phyloP scores from a whole-genome alignment of 2,888 invertebrate genomes.

The Hyposoter didymator region DNA sequence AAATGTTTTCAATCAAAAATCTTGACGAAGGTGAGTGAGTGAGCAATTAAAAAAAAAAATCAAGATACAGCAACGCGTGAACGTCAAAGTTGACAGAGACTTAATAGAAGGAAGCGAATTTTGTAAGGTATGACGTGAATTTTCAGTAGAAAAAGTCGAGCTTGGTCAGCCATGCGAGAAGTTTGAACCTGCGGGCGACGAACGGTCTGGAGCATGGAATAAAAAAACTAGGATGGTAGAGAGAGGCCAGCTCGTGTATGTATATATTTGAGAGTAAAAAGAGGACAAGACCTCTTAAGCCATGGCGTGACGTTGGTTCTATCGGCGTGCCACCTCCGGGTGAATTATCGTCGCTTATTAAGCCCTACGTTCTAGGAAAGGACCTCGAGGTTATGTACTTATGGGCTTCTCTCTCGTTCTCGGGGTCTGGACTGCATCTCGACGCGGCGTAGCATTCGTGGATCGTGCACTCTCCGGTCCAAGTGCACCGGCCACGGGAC shows the following conservation, averaged over 20 bases:
- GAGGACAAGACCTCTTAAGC: conserved; percentile 66
- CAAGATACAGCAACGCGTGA: background rate
- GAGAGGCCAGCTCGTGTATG: background rate
- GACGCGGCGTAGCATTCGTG: conserved; percentile 34
- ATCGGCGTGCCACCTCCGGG: conserved; percentile 73
- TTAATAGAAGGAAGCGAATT: conserved; percentile 4
- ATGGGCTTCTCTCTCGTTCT: conserved; percentile 36
- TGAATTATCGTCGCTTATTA: conserved; percentile 75
- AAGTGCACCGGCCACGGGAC: conserved; percentile 43
- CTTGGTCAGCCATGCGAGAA: conserved; percentile 41
- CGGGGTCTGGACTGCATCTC: conserved; percentile 22
- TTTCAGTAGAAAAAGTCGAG: conserved; percentile 45
- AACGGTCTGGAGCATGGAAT: conserved; percentile 44
- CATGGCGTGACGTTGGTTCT: conserved; percentile 73
- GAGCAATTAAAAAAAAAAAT: background rate
- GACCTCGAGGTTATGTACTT: conserved; percentile 74
- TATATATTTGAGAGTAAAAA: conserved; percentile 15
- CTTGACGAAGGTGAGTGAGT: background rate
- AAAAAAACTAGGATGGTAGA: conserved; percentile 12
- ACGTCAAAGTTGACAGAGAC: conserved; percentile 25
- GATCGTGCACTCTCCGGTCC: conserved; percentile 36
- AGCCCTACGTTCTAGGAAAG: conserved; percentile 75
- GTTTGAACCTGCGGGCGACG: conserved; percentile 47
- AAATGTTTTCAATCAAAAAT: background rate
- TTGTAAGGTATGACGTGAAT: conserved; percentile 31